Base-by-base conservation (phyloP, 1,140 invertebrate species). In the Neodiprion pinetum region DNA sequence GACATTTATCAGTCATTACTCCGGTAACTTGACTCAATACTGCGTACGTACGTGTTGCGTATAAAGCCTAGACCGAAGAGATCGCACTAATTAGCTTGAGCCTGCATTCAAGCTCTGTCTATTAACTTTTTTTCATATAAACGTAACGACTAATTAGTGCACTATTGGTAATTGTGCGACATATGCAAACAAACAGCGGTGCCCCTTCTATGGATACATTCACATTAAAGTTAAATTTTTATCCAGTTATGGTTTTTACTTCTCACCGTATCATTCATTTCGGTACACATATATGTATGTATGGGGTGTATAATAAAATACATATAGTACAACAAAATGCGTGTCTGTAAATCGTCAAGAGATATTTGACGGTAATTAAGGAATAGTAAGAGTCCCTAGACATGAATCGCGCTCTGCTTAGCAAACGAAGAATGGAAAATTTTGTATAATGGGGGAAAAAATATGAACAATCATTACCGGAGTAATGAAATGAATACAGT, bases 171-270 rank as follows among this genome's bases (percentile, higher is more conserved):
- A 14, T 53, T 79, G 79, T 80, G 78, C 76, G 14, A 74, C 67
- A 70, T 74, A 70, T 71, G 73, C 73, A 80, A 53, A 78, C 71
- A 80, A 80, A 77, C 79, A 77, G 77, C 77, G 70, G 67, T 68
- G 67, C 67, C 28, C 67, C 11, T 68, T 68, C n/a, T 21, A 9
- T 21, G 10, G 28, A 68, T 21, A 17, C 17, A 68, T 68, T 68
- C 28, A 68, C 11, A 40, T 68, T 21, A 61, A 68, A 68, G 28
- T 68, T 9, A 40, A 9, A 68, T 68, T 68, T 61, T 17, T 11
- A 17, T 68, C 9, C 9, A 68, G 67, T 68, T 11, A 21, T 21
- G 17, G 17, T 21, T 21, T 21, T 21, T 21, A 21, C 17, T 21
- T 21, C 17, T 21, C 17, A 21, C 17, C 17, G 17, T 21, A 21